phyloP scores from a whole-genome alignment of 1,140 invertebrate species.

The Brachionus rotundiformis region DNA sequence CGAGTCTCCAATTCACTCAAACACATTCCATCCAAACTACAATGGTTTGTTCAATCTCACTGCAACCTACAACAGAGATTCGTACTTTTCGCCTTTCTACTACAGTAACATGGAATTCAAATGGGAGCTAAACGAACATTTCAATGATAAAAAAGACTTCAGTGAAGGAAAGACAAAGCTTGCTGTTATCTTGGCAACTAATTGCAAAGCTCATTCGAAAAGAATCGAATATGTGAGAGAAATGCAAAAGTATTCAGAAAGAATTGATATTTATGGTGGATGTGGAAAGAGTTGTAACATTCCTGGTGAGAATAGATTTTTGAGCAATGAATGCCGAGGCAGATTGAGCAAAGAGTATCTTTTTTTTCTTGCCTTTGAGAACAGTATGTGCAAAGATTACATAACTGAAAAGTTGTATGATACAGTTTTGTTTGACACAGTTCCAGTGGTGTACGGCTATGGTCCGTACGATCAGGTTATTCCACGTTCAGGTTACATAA shows the following conservation, averaged over 20 bases:
- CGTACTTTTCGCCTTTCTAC: conserved; percentile 25
- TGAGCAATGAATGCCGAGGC: conserved; percentile 1
- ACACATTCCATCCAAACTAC: not conserved
- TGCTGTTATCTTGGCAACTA: not conserved
- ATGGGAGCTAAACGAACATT: conserved; percentile 4
- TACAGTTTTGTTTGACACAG: not conserved
- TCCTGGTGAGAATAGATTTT: not conserved
- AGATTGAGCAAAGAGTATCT: conserved; percentile 5
- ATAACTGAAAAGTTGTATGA: conserved; percentile 61
- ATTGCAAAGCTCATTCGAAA: conserved; percentile 28
- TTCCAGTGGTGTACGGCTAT: not conserved
- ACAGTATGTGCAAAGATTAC: conserved; percentile 61
- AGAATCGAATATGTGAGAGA: conserved; percentile 27
- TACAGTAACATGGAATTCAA: not conserved
- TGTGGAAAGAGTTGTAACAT: conserved; percentile 53
- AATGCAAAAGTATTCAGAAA: conserved; percentile 9
- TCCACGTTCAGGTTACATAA: conserved; percentile 49
- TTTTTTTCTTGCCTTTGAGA: conserved; percentile 58
- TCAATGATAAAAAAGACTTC: not conserved
- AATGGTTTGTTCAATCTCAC: conserved; percentile 38
- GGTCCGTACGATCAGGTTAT: conserved; percentile 12
- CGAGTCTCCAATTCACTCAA: conserved; percentile 31
- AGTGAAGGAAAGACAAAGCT: not conserved
- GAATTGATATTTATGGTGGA: conserved; percentile 55
- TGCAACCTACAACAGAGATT: not conserved